Percentiles rank a stretch among this genome's conserved stretches.
These are phyloP conservation scores for Mormyrus lacerda DNA, from an alignment of 2,113 vertebrate species.

Conservation along the genomic window DNA sequence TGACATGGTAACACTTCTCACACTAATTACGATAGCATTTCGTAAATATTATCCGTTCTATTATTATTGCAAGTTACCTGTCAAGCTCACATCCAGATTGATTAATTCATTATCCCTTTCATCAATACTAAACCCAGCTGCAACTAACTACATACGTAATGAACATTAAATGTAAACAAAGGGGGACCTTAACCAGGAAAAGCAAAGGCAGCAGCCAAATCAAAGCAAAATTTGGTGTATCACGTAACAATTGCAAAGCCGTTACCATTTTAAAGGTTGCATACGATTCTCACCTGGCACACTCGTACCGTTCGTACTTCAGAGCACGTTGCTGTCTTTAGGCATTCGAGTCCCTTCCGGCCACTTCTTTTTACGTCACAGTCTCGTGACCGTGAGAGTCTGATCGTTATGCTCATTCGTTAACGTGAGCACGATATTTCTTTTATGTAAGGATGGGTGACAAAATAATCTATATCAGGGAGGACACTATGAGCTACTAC, in stretches of 20 bases:
- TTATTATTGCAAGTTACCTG: background rate
- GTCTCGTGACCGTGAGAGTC: background rate
- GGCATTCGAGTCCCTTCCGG: background rate
- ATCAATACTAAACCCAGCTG: background rate
- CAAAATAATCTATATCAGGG: background rate
- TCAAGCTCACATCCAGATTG: background rate
- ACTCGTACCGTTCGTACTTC: background rate
- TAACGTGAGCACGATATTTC: background rate
- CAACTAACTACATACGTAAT: background rate
- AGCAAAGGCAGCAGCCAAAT: background rate
- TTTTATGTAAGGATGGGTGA: background rate
- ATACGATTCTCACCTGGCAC: background rate
- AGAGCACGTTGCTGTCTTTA: constrained; percentile 3
- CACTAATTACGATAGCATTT: background rate
- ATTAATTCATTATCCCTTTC: background rate
- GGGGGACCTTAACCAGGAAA: background rate
- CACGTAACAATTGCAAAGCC: background rate
- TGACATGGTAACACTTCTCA: background rate
- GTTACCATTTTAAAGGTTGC: background rate
- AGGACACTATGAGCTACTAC: background rate
- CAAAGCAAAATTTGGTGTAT: background rate
- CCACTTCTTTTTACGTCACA: background rate
- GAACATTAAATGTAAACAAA: background rate
- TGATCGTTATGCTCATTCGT: too few species aligned
- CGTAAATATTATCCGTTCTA: background rate